These are phyloP conservation scores for Cyrtonyx montezumae DNA, from an alignment of 2,113 vertebrate species.

Conservation along the genomic window DNA sequence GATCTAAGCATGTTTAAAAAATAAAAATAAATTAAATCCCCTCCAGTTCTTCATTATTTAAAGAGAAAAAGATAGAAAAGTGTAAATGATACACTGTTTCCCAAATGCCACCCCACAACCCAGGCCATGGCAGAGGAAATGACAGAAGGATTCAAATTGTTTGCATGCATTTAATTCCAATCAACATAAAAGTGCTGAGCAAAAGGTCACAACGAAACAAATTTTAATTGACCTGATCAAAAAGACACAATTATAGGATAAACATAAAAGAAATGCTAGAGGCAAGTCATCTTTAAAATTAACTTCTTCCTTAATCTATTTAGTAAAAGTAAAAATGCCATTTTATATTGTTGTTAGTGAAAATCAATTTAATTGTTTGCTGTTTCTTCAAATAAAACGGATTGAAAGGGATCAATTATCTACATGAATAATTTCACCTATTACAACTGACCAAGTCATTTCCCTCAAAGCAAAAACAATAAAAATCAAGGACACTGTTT, in stretches of 20 bases:
- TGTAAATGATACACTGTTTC: not conserved
- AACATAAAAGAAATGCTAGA: not conserved
- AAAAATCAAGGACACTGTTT: not conserved
- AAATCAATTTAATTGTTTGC: not conserved
- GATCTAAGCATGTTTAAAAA: not conserved
- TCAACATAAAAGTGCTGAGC: not conserved
- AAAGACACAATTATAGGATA: not conserved
- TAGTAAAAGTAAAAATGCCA: slow-evolving; percentile 5
- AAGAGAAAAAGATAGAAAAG: not conserved
- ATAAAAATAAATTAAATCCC: not conserved
- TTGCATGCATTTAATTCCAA: not conserved
- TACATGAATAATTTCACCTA: not conserved
- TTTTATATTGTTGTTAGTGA: not conserved
- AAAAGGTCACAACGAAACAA: slow-evolving; percentile 23
- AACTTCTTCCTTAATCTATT: slow-evolving; percentile 27
- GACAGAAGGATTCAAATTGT: not conserved
- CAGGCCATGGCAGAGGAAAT: not conserved
- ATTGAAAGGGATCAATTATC: not conserved
- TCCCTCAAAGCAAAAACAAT: not conserved
- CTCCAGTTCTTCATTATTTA: not conserved
- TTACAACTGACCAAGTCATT: not conserved
- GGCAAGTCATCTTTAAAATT: slow-evolving; percentile 11
- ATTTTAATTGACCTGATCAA: slow-evolving; percentile 2
- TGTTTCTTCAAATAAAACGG: slow-evolving; percentile 5
- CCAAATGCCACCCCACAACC: accelerated